These are phyloP conservation scores for Ischnura elegans DNA, from an alignment of 2,888 invertebrate species.

Conservation along the genomic window DNA sequence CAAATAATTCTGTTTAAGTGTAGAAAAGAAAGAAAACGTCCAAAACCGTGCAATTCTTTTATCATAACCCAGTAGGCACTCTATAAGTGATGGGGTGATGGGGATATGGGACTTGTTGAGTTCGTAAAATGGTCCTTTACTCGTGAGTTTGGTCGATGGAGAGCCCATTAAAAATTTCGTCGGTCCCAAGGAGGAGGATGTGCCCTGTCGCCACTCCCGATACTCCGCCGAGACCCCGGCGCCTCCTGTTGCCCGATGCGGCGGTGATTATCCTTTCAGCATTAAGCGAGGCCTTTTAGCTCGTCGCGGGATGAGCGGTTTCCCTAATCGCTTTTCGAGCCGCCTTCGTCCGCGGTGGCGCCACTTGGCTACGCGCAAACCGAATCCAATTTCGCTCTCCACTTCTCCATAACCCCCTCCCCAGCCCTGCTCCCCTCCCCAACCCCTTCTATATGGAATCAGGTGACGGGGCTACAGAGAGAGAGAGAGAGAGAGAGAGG, in stretches of 20 bases:
- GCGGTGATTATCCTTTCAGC: background rate
- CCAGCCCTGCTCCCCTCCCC: background rate
- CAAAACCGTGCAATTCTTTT: too few relatives aligned
- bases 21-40: too few relatives aligned
- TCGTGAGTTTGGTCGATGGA: background rate
- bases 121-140: too few relatives aligned
- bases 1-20: too few relatives aligned
- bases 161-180: background rate
- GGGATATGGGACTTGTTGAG: too few relatives aligned
- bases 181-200: background rate
- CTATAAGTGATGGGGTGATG: too few relatives aligned
- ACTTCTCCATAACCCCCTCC: background rate
- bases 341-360: background rate
- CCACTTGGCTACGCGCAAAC: conserved; percentile 19
- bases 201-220: background rate
- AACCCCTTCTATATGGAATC: background rate
- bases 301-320: conserved; percentile 11
- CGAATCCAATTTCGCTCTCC: conserved; percentile 51
- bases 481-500: background rate
- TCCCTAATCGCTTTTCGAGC: conserved; percentile 58
- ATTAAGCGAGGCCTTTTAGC: conserved; percentile 9
- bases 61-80: too few relatives aligned
- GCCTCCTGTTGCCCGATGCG: background rate
- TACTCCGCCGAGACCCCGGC: background rate
- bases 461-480: background rate